Evolutionary conservation across 2,797 vertebrate genomes (phyloP), one percentile per base, ranked within the genome.

Genomic region (Gallinago nigripennis): DNA sequence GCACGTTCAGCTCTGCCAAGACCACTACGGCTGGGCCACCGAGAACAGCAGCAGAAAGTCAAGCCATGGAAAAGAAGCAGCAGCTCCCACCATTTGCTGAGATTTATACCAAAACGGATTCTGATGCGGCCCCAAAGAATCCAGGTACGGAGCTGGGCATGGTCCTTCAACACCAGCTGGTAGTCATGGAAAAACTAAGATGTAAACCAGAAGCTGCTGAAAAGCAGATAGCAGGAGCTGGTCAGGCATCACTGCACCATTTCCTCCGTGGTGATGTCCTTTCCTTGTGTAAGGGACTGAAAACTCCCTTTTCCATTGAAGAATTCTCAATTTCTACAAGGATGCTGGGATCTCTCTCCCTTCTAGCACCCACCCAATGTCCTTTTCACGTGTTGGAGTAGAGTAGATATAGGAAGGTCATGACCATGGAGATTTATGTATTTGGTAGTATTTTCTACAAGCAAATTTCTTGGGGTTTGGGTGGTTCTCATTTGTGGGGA

Each of bases 71-170:
- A 73, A 95, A 93, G 41, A 97, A 94, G 88, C 97, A 78, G 73
- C 97, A 96, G 68, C 77, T 97, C 37, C 82, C 94, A 2, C 90
- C 88, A 9, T 95, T 91, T 81, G 70, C 95, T 60, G 94, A 97
- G 91, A 95, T 94, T 68, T 96, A 91, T 71, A 95, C 96, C 87
- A 96, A 96, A 86, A 53, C 58, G 0, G 33, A 96, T 37, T n/a
- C 65, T 2, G 41, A 95, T 8, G 13, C 76, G 1, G 19, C 43
- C 9, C 1, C 82, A n/a, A 97, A 95, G 48, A 69, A 75, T 21
- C 51, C 94, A 90, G 96, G 98, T 98, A 92, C 76, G 94, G 41
- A 33, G 63, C 16, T 16, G 31, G 54, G 56, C 48, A 54, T 0
- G 3, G 60, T 51, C 21, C 31, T 45, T 10, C 17, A 71, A 30